Base-by-base conservation (phyloP, 2,888 invertebrate species). In the Macrosoma leucophasiata region DNA sequence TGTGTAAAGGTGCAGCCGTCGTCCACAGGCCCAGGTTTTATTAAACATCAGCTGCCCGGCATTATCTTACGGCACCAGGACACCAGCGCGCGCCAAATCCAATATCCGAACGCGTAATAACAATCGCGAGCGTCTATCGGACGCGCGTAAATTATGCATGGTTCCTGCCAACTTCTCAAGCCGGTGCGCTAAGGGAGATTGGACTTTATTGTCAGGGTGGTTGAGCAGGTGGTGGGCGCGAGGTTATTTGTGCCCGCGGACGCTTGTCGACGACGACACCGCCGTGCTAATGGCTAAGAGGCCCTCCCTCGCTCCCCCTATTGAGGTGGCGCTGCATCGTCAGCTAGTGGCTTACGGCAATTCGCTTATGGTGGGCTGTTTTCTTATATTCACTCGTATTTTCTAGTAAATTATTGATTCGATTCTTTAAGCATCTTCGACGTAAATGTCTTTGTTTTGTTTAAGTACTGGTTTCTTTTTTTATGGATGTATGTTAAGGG, bases 121-220 rank as follows among this genome's bases (percentile, higher is more conserved):
- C 82, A 79, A 75, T 79, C 76, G 79, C 75, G 74, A 69, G 62
- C 70, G 73, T 76, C 79, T 78, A 81, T 79, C 81, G 81, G 71
- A 62, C 74, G 64, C 78, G 74, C 76, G 76, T 82, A 81, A 82
- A 81, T 82, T 82, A 81, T 82, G 79, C 78, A 81, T 72, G 68
- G 58, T 36, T 35, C 47, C 40, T 36, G 30, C 31, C 43, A 31
- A 33, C 41, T 42, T 39, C 29, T 11, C 10, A 12, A 14, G 13
- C 9, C 1, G 2, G 2, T 13, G 1, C 11, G 10, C n/a, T 48
- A 36, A 18, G 14, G 22, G 6, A 62, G 54, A 56, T 24, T 33
- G 10, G 35, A 53, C 61, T 54, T 43, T 68, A 61, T n/a, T 0
- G 0, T 0, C 2, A 3, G 14, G 6, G 8, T 30, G 36, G 39